These are phyloP conservation scores for Neoarius graeffei DNA, from an alignment of 2,113 vertebrate species.

Conservation along the genomic window DNA sequence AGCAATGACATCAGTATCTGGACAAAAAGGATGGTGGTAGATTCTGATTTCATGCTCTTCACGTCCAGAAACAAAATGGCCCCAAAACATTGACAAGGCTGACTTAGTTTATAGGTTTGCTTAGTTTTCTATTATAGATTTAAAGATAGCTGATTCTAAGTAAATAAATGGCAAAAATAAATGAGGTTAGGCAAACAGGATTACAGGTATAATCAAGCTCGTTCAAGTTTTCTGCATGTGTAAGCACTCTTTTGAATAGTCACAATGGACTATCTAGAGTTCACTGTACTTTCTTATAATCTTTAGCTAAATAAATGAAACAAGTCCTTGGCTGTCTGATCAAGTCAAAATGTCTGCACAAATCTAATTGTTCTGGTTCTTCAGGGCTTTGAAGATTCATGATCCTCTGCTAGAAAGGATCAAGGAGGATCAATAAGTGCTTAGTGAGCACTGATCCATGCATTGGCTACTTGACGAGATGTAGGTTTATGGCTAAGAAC, in stretches of 20 bases:
- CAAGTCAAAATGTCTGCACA: conserved; percentile 54
- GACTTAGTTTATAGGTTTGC: background rate
- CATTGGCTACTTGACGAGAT: conserved; percentile 14
- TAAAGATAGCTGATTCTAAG: conserved; percentile 4
- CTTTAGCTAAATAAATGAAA: conserved; percentile 6
- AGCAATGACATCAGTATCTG: conserved; percentile 60
- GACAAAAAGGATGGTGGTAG: conserved; percentile 21
- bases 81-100: background rate
- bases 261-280: background rate
- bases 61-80: background rate
- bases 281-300: background rate
- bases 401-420: background rate
- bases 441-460: conserved; percentile 20
- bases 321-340: conserved; percentile 48
- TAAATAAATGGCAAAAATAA: background rate
- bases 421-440: conserved; percentile 2
- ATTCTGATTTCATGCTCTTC: conserved; percentile 19
- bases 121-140: background rate
- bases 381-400: conserved; percentile 1
- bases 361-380: conserved; percentile 42
- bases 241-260: background rate
- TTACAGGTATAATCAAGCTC: background rate
- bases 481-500: conserved; percentile 3
- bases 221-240: background rate
- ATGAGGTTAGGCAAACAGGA: background rate